Evolutionary conservation across 2,888 invertebrate genomes (phyloP), one percentile per base, ranked within the genome.

Genomic region (Drosophila helvetica): DNA sequence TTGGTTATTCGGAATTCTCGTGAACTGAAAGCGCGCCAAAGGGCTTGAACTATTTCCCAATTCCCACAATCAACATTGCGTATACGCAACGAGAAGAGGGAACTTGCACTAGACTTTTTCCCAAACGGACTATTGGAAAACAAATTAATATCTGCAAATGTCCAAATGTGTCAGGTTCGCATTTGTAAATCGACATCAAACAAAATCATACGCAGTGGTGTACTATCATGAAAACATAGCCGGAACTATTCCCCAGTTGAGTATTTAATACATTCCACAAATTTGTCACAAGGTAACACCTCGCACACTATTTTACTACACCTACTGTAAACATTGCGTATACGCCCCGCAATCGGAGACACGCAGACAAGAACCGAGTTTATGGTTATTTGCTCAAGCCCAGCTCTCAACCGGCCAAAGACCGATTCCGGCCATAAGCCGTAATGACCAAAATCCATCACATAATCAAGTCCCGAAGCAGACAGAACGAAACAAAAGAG

Each of bases 391-490:
- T 30, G 19, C 43, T 57, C 51, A 42, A 50, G 45, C 46, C 27
- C 46, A 33, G 33, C 42, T 47, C 46, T 43, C 38, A 38, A 7
- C 38, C 52, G 47, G 22, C 25, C 38, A 19, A 54, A 71, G 79
- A 75, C 78, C 76, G 75, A 80, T 70, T 77, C 66, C 33, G 66
- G 65, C 25, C 55, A 68, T 57, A 61, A 70, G 68, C 77, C 83
- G 42, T 78, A 87, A 84, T 74, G 88, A 70, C 61, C 63, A 57
- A 59, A 84, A 88, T 84, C 88, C 83, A 84, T 84, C 83, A 86
- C 80, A 86, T 84, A 84, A 84, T 88, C 83, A 83, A 73, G 68
- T 71, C 65, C 61, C 43, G 52, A 63, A 74, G 46, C 48, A 66
- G 67, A 42, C 65, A 64, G 47, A 65, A 19, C 15, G 4, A 47